phyloP scores from a whole-genome alignment of 2,888 invertebrate genomes.

The Melikaiella ostensackeni region DNA sequence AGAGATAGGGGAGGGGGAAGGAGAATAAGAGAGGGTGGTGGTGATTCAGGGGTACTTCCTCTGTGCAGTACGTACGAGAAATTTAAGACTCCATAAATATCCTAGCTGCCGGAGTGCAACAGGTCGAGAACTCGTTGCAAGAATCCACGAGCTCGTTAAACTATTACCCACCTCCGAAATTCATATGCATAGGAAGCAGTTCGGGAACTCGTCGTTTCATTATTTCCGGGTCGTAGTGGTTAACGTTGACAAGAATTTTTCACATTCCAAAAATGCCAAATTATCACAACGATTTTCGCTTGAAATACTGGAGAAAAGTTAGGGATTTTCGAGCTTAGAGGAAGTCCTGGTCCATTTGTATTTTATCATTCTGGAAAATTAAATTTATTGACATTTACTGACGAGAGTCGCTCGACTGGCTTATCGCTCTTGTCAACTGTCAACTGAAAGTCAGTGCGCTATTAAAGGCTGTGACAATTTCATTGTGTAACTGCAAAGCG shows the following conservation, averaged over 20 bases:
- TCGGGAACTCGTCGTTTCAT: conserved; percentile 63
- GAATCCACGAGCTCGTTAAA: conserved; percentile 70
- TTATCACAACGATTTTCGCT: too few species aligned
- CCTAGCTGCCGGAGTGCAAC: conserved; percentile 65
- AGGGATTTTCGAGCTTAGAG: background rate
- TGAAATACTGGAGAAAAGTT: background rate
- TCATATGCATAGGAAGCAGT: conserved; percentile 62
- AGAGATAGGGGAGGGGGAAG: conserved; percentile 30
- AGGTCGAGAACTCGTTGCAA: conserved; percentile 66
- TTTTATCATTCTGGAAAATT: conserved; percentile 10
- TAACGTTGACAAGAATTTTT: background rate
- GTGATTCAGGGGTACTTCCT: conserved; percentile 56
- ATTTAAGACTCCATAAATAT: conserved; percentile 69
- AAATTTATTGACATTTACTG: conserved; percentile 25
- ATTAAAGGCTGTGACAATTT: conserved; percentile 26
- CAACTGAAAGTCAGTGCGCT: background rate
- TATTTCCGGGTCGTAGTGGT: conserved; percentile 54
- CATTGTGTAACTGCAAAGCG: conserved; percentile 7
- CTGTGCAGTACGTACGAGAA: conserved; percentile 58
- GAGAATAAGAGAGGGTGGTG: conserved; percentile 32
- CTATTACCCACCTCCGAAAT: conserved; percentile 67
- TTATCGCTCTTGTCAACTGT: background rate
- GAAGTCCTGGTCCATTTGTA: background rate
- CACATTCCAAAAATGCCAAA: background rate
- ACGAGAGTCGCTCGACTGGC: background rate